These are phyloP conservation scores for Caradrina kadenii DNA, from an alignment of 2,888 invertebrate species.

Conservation along the genomic window DNA sequence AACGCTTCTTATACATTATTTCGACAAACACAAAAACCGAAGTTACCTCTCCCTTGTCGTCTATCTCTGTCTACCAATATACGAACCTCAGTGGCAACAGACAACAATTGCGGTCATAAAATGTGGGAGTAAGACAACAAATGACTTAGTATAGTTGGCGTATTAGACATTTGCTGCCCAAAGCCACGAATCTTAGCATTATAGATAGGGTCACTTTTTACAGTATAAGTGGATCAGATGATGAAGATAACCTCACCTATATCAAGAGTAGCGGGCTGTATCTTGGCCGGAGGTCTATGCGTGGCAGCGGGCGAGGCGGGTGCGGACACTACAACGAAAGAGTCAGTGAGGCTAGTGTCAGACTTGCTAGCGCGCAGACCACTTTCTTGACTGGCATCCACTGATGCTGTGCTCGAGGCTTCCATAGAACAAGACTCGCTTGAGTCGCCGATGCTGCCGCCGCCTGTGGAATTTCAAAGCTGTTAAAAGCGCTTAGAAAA, in stretches of 20 bases:
- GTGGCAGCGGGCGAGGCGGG: constrained; percentile 73
- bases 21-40: no score
- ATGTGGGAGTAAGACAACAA: background rate
- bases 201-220: no score
- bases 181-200: no score
- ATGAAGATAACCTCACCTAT: constrained; percentile 68
- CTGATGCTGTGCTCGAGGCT: constrained; percentile 49
- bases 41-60: no score
- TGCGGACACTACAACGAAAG: constrained; percentile 95
- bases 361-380: constrained; percentile 96
- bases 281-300: constrained; percentile 27
- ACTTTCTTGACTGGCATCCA: constrained; percentile 76
- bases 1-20: no score
- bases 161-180: background rate
- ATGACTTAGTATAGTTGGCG: background rate
- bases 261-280: constrained; percentile 64
- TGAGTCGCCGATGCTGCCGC: constrained; percentile 90
- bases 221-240: no score
- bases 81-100: no score
- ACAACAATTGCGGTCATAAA: no score
- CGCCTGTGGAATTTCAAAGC: constrained; percentile 77
- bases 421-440: constrained; percentile 82
- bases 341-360: constrained; percentile 97
- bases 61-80: no score
- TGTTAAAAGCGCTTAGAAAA: background rate